A percentile compares a stretch with the other conserved stretches of the same genome.
Evolutionary conservation across 2,888 invertebrate genomes (phyloP).

Genomic region (Ametastegia equiseti): DNA sequence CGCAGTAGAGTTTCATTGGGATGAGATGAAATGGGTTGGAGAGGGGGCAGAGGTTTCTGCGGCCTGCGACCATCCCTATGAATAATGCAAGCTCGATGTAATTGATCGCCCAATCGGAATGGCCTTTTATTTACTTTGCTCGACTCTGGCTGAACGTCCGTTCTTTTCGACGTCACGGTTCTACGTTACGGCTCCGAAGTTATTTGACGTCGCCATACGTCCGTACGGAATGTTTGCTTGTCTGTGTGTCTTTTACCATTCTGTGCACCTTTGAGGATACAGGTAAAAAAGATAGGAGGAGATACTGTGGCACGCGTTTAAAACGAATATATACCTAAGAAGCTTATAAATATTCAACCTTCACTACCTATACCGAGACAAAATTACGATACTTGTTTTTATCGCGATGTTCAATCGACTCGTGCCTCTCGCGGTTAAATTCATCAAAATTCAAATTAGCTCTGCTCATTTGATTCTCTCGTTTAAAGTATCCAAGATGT

Average conservation of each 20-base stretch:
- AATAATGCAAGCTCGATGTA: constrained; percentile 75
- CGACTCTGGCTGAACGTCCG: constrained; percentile 68
- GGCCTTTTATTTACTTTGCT: constrained; percentile 75
- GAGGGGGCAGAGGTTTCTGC: constrained; percentile 71
- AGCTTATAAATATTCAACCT: constrained; percentile 3
- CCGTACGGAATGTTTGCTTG: constrained; percentile 20
- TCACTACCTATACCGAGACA: background rate
- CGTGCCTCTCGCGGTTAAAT: background rate
- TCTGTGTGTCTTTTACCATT: background rate
- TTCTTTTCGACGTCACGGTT: constrained; percentile 59
- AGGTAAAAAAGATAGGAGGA: background rate
- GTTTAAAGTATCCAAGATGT: background rate
- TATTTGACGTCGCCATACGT: constrained; percentile 73
- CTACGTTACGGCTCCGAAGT: constrained; percentile 65
- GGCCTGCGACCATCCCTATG: constrained; percentile 72
- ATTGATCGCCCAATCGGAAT: constrained; percentile 76
- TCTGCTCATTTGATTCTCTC: background rate
- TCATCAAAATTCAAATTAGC: constrained; percentile 28
- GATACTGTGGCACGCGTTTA: constrained; percentile 45
- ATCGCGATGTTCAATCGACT: constrained; percentile 5
- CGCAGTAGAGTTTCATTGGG: constrained; percentile 56
- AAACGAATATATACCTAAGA: constrained; percentile 49
- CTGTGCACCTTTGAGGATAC: background rate
- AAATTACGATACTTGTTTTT: constrained; percentile 2
- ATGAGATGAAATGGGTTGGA: constrained; percentile 66